Base-by-base conservation (phyloP, 2,113 vertebrate genomes). In the Hepsetus odoe region DNA sequence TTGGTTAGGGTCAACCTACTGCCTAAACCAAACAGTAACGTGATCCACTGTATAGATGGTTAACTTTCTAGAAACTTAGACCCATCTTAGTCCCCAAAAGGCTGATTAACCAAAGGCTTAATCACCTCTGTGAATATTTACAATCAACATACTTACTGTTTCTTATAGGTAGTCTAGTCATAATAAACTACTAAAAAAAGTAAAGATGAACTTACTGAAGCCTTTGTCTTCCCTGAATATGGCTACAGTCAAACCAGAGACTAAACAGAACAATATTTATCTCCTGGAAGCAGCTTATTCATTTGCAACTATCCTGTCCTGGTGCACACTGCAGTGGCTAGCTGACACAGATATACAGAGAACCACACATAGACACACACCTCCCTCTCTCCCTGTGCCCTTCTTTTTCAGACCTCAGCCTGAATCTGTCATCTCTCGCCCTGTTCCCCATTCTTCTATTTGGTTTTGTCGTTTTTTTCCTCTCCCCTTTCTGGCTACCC, bases 331-430 rank as follows among this genome's bases (percentile, higher is more conserved):
- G 77, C 77, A 80, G 77, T 80, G 42, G 42, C 66, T 64, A 53
- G 46, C 73, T 69, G 26, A 72, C 69, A 68, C 73, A 64, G 72
- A 80, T 44, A 66, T 81, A 71, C 24, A 73, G 66, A 80, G 35
- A 81, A 32, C 33, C 75, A 58, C 13, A 79, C 46, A 38, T 33
- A 58, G 62, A 64, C 56, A 71, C 80, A 69, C 51, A 77, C 53
- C 79, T 79, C 83, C 72, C 70, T 59, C 80, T 49, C 71, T 13
- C 69, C 66, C 82, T 72, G 32, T 65, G 85, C 79, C 85, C 89
- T 90, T 80, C 72, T 88, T 86, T 82, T 77, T 82, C 8, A 35
- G 12, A 71, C 65, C 66, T 61, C 79, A 83, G 83, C 69, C 81
- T 79, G 87, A 61, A 83, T 68, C 84, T 82, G 80, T 82, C 68